Conservation (phyloP, 2,888 invertebrate genomes). For the Tenthredo amoena region DNA sequence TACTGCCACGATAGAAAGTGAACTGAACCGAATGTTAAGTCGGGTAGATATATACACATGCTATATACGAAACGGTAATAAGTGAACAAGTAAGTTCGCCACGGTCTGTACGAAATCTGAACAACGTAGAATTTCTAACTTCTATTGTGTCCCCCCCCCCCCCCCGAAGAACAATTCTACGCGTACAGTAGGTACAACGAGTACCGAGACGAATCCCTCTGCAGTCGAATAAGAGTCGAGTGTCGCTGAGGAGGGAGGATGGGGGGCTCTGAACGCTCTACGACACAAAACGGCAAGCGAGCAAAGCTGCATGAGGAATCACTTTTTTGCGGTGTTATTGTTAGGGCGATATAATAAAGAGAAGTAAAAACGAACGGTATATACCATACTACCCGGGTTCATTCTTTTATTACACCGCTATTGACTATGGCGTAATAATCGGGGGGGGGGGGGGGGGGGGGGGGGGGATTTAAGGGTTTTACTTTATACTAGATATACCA, state of each 20-base stretch:
- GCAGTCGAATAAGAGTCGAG: background rate
- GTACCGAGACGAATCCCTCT: too few species aligned
- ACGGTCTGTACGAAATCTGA: background rate
- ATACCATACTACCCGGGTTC: too few species aligned
- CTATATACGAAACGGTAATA: background rate
- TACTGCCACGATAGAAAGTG: background rate
- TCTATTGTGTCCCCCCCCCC: background rate
- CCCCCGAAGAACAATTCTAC: background rate
- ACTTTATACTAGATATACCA: too few species aligned
- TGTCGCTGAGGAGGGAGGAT: too few species aligned
- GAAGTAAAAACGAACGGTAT: background rate
- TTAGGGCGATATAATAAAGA: background rate
- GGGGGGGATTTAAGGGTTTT: too few species aligned
- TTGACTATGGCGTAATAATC: too few species aligned
- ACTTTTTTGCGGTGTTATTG: constrained; percentile 34
- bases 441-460: too few species aligned
- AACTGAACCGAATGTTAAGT: background rate
- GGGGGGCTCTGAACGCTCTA: too few species aligned
- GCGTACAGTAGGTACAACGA: too few species aligned
- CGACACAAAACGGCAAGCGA: background rate
- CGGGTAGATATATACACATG: background rate
- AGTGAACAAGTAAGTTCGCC: background rate
- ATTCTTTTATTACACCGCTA: too few species aligned
- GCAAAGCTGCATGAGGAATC: constrained; percentile 11
- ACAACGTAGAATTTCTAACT: background rate